Evolutionary conservation across 1,140 invertebrate genomes (phyloP).

Genomic region (Ceratitis capitata): DNA sequence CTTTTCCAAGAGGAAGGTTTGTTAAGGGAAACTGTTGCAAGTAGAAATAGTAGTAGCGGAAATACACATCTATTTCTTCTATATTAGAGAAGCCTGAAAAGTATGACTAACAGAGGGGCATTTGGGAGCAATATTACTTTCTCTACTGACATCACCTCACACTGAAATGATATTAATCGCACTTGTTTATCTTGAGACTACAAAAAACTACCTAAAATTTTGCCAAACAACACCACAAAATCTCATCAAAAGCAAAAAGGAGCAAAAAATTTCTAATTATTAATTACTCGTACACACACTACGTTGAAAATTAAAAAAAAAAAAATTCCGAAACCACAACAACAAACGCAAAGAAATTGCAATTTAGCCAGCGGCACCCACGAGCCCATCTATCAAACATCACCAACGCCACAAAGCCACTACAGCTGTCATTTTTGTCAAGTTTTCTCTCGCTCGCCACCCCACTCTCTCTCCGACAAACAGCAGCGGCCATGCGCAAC

Average conservation of each 20-base stretch:
- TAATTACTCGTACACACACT: too few species aligned
- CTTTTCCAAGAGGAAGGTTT: too few species aligned
- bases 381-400: background rate
- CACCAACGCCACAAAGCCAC: too few species aligned
- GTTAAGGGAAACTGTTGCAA: too few species aligned
- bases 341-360: background rate
- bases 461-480: background rate
- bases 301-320: background rate
- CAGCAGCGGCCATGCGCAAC: background rate
- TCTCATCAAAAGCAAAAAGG: background rate
- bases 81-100: too few species aligned
- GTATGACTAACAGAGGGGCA: too few species aligned
- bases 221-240: background rate
- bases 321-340: background rate
- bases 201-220: background rate
- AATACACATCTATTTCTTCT: too few species aligned
- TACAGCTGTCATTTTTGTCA: background rate
- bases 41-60: too few species aligned
- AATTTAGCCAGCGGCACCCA: conserved; percentile 19
- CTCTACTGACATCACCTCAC: too few species aligned
- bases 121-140: too few species aligned
- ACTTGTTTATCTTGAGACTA: too few species aligned
- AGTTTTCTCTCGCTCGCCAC: background rate
- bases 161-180: too few species aligned
- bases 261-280: background rate